phyloP scores from a whole-genome alignment of 2,113 vertebrate genomes.

The Monopterus albus region DNA sequence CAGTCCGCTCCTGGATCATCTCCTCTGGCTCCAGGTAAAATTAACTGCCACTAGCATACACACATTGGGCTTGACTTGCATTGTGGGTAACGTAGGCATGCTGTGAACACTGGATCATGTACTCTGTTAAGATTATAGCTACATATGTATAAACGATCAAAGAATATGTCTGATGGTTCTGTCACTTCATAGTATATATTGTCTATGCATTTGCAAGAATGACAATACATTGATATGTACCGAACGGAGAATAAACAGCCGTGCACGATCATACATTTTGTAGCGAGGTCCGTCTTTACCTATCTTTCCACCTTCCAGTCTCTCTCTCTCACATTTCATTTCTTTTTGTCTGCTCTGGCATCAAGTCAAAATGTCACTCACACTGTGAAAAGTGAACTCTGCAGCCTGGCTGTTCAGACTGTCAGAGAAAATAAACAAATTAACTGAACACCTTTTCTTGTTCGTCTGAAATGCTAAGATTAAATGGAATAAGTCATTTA shows the following conservation, averaged over 20 bases:
- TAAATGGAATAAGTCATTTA: too few species aligned
- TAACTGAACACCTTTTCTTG: background rate
- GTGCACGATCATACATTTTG: background rate
- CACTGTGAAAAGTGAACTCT: slow-evolving; percentile 19
- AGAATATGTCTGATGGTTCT: background rate
- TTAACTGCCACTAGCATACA: background rate
- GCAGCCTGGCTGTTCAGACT: background rate
- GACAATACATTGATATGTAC: background rate
- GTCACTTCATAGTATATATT: background rate
- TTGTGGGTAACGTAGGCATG: background rate
- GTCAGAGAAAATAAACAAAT: slow-evolving; percentile 7
- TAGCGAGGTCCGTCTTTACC: background rate
- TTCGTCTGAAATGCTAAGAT: background rate
- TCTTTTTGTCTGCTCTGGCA: slow-evolving; percentile 23
- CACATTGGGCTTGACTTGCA: background rate
- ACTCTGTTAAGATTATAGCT: background rate
- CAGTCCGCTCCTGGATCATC: too few species aligned
- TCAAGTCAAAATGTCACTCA: slow-evolving; percentile 46
- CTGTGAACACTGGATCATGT: background rate
- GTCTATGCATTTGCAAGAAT: background rate
- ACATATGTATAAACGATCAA: background rate
- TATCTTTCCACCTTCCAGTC: slow-evolving; percentile 15
- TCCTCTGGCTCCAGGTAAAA: too few species aligned
- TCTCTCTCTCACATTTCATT: slow-evolving; percentile 48
- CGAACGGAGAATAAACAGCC: background rate